Percentiles rank a stretch among this genome's conserved stretches.
These are phyloP conservation scores for Phorcus lineatus DNA, from an alignment of 2,888 invertebrate genomes.

Conservation along the genomic window DNA sequence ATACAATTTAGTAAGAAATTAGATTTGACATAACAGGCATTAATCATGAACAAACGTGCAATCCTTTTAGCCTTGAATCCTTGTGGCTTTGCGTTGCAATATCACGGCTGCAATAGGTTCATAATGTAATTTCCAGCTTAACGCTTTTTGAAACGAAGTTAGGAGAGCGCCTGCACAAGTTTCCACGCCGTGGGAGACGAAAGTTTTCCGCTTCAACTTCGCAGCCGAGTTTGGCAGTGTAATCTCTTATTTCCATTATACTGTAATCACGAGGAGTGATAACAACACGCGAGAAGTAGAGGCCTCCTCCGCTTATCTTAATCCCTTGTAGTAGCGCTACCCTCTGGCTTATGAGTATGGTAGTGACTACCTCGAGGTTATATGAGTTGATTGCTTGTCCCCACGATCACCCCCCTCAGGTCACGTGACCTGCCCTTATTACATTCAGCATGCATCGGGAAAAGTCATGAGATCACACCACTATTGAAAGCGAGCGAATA, in stretches of 20 bases:
- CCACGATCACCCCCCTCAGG: slow-evolving; percentile 6
- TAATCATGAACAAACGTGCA: not conserved
- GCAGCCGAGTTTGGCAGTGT: not conserved
- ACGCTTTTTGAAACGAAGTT: not conserved
- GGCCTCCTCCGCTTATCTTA: not conserved
- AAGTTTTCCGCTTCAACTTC: slow-evolving; percentile 3
- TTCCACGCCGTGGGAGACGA: not conserved
- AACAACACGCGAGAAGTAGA: not conserved
- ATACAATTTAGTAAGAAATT: slow-evolving; percentile 6
- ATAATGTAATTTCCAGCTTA: slow-evolving; percentile 3
- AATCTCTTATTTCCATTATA: slow-evolving; percentile 7
- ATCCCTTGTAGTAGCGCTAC: not conserved
- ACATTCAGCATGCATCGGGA: slow-evolving; percentile 10
- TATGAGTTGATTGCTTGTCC: slow-evolving; percentile 13
- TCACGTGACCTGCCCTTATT: slow-evolving; percentile 7
- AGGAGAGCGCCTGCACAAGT: not conserved
- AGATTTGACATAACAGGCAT: not conserved
- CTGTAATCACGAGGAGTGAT: not conserved
- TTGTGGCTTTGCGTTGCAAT: not conserved
- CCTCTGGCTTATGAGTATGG: not conserved
- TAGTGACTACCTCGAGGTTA: not conserved
- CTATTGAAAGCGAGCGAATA: not conserved
- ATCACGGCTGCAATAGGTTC: not conserved
- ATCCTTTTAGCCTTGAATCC: not conserved
- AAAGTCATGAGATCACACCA: slow-evolving; percentile 4